Base-by-base conservation (phyloP, 2,888 invertebrate genomes). In the Endotricha flammealis region DNA sequence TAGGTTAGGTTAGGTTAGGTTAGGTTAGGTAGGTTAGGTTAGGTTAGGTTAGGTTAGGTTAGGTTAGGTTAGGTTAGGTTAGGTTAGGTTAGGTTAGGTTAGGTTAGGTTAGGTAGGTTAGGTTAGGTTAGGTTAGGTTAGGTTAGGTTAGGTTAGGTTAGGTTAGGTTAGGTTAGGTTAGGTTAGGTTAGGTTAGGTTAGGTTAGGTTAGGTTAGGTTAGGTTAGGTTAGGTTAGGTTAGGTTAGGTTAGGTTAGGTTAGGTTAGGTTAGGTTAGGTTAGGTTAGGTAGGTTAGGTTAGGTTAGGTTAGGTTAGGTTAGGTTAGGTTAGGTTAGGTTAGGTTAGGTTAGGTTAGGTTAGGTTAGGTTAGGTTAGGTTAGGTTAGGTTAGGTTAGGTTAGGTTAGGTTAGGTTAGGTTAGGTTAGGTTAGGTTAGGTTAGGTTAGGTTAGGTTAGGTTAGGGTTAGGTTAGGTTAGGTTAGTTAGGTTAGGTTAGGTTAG, bases 141-240 rank as follows among this genome's bases (percentile, higher is more conserved):
- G 39, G 36, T 40, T 40, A 36, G 36, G 36, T 36, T 40, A 36
- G 40, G 40, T 40, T 40, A 40, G 40, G 40, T 40, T 40, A 40
- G 40, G 40, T 40, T 40, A 40, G 38, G 38, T 38, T 38, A 38
- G 38, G 38, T 38, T 38, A 38, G 38, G 38, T 38, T 38, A 38
- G 38, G 38, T 38, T 38, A 38, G 38, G 38, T 38, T 38, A 38
- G 38, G 38, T 38, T 38, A 38, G 38, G 38, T 38, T 38, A 38
- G 38, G 38, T 38, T 38, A 38, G 38, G 38, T 38, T 38, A 38
- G 38, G 38, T 38, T 38, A 29, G n/a, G n/a, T n/a, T n/a, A n/a
- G n/a, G n/a, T n/a, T n/a, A n/a, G n/a, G n/a, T n/a, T n/a, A n/a
- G n/a, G n/a, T n/a, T n/a, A n/a, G n/a, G n/a, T n/a, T n/a, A n/a